These are phyloP conservation scores for Lacanobia oleracea DNA, from an alignment of 2,888 invertebrate species.

Conservation along the genomic window DNA sequence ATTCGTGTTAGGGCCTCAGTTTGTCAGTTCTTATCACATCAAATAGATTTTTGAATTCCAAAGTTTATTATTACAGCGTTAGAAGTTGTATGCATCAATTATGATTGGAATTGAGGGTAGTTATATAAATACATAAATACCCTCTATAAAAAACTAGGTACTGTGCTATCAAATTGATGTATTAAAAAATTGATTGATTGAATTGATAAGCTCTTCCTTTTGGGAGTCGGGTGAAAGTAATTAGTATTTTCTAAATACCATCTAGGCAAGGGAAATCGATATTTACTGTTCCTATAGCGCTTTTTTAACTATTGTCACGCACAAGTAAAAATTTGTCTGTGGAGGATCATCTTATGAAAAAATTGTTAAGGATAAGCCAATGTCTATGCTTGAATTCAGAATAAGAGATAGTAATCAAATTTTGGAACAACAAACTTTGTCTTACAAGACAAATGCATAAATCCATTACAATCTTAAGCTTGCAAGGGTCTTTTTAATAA, in stretches of 20 bases:
- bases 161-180: not conserved
- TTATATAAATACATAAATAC: not conserved
- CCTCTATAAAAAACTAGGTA: not conserved
- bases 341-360: not conserved
- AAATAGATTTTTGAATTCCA: too few relatives aligned
- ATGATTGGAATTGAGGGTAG: not conserved
- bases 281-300: slow-evolving; percentile 19
- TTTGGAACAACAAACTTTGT: not conserved
- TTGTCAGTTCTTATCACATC: too few relatives aligned
- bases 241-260: not conserved
- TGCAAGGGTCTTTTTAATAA: too few relatives aligned
- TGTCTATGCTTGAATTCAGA: not conserved
- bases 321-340: not conserved
- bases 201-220: not conserved
- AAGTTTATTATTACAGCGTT: too few relatives aligned
- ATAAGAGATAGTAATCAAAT: not conserved
- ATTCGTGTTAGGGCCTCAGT: too few relatives aligned
- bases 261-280: not conserved
- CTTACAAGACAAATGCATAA: too few relatives aligned
- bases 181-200: not conserved
- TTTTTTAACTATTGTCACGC: slow-evolving; percentile 2
- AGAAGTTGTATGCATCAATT: too few relatives aligned
- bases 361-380: too few relatives aligned
- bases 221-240: not conserved
- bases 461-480: too few relatives aligned